Percentiles rank a stretch among this genome's conserved stretches.
Conservation (phyloP, 2,113 vertebrate species). For the Rhinoptilus africanus region DNA sequence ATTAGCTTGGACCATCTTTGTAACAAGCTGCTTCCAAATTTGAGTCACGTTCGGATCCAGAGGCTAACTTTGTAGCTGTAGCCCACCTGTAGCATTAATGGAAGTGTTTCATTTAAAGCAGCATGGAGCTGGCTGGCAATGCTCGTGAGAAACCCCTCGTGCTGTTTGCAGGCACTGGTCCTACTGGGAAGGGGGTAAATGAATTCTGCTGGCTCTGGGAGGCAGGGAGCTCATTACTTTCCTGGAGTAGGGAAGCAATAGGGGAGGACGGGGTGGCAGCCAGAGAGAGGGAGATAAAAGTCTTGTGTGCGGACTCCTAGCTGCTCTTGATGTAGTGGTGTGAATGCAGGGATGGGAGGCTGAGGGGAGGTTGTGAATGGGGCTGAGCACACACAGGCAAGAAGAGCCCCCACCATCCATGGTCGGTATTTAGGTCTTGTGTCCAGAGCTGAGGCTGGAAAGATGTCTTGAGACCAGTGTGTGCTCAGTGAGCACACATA, state of each 20-base stretch:
- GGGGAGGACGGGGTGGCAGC: background rate
- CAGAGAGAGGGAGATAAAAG: background rate
- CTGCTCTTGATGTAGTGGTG: background rate
- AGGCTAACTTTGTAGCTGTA: background rate
- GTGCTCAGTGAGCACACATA: background rate
- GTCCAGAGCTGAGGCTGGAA: background rate
- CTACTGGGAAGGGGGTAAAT: background rate
- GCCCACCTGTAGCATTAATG: background rate
- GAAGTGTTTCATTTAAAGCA: constrained; percentile 48
- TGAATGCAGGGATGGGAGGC: background rate
- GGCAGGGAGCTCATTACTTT: background rate
- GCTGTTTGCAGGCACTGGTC: background rate
- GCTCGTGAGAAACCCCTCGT: background rate
- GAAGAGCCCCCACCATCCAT: background rate
- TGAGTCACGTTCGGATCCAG: background rate
- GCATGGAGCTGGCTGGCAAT: background rate
- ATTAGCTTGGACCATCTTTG: background rate
- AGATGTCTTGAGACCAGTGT: accelerated
- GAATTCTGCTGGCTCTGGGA: background rate
- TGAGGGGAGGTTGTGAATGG: accelerated
- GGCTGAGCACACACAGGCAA: background rate
- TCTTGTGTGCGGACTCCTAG: background rate
- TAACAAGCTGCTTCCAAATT: background rate
- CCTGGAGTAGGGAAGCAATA: background rate
- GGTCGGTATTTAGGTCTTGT: accelerated